phyloP scores from a whole-genome alignment of 2,797 vertebrate genomes.

The Bovichtus variegatus region DNA sequence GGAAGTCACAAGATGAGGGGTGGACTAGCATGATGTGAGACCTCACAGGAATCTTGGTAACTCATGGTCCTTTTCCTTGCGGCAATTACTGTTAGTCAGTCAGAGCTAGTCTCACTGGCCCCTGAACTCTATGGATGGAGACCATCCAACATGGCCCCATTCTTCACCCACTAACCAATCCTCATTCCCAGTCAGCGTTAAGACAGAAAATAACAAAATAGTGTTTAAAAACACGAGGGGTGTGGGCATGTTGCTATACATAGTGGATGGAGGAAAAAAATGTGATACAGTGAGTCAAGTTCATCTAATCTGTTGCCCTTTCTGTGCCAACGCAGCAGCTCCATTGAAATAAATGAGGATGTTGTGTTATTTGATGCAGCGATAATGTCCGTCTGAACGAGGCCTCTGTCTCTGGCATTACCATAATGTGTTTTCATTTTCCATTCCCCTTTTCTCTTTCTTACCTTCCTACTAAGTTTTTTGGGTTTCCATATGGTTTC shows the following conservation, averaged over 20 bases:
- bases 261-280: neutral
- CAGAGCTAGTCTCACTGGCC: constrained; percentile 58
- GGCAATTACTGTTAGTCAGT: constrained; percentile 68
- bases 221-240: constrained; percentile 6
- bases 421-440: neutral
- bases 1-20: constrained; percentile 25
- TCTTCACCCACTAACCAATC: constrained; percentile 2
- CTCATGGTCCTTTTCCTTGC: constrained; percentile 66
- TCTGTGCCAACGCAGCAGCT: neutral
- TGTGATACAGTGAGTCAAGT: neutral
- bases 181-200: neutral
- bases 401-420: neutral
- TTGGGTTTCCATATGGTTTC: constrained; percentile 59
- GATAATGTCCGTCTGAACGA: neutral
- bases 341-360: neutral
- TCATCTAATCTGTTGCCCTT: neutral
- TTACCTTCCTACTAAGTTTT: constrained; percentile 35
- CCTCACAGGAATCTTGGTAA: constrained; percentile 57
- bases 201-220: constrained; percentile 4
- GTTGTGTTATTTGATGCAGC: neutral
- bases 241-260: neutral
- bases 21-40: constrained; percentile 32
- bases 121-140: constrained; percentile 50
- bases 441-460: neutral
- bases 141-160: constrained; percentile 42